Conservation (phyloP, 1,140 invertebrate genomes). For the Orius laevigatus region DNA sequence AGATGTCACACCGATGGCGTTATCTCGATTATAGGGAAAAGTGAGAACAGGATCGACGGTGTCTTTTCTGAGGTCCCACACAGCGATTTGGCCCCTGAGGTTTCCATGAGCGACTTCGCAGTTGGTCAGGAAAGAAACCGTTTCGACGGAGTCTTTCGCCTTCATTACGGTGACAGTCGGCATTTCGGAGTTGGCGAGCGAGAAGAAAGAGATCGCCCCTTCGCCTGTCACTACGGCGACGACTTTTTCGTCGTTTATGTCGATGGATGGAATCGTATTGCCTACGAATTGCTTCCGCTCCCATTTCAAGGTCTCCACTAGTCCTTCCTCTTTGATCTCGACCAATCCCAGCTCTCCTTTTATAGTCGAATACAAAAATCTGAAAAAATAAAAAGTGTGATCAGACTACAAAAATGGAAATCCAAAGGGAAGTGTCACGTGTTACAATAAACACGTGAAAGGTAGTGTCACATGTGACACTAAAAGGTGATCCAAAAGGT, state of each 20-base stretch:
- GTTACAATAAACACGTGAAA: too few species aligned
- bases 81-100: slow-evolving; percentile 9
- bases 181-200: neutral
- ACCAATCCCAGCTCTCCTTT: slow-evolving; percentile 1
- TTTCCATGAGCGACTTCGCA: slow-evolving; percentile 9
- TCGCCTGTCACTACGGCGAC: slow-evolving; percentile 1
- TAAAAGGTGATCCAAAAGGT: too few species aligned
- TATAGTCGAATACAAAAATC: slow-evolving; percentile 4
- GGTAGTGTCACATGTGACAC: too few species aligned
- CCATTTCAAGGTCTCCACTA: neutral
- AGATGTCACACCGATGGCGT: slow-evolving; percentile 1
- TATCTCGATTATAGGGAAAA: slow-evolving; percentile 7
- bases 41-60: neutral
- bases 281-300: neutral
- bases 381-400: too few species aligned
- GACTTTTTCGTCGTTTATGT: neutral
- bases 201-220: neutral
- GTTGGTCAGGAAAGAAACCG: slow-evolving; percentile 3
- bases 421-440: too few species aligned
- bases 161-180: neutral
- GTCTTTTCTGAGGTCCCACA: slow-evolving; percentile 10
- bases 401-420: too few species aligned
- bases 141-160: neutral
- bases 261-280: neutral
- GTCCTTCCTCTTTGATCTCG: neutral